Evolutionary conservation across 1,140 invertebrate species (phyloP).

Genomic region (Cotesia vestalis): DNA sequence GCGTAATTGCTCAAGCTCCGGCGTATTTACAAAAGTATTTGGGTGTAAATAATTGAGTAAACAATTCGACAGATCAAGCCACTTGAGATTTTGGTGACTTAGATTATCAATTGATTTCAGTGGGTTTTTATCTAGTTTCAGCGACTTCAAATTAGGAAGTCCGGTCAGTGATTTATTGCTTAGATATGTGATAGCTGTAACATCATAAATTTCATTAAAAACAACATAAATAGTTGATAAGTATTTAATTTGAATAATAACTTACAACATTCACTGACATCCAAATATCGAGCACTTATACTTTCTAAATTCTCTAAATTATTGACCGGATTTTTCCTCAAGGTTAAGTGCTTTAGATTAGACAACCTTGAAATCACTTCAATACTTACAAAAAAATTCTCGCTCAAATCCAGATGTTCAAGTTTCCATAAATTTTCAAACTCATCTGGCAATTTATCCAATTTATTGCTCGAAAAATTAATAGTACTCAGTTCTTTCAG

Average conservation of each 20-base stretch:
- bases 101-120: slow-evolving; percentile 51
- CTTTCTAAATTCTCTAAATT: slow-evolving; percentile 49
- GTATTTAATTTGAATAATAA: slow-evolving; percentile 4
- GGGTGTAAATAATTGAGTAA: slow-evolving; percentile 51
- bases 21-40: slow-evolving; percentile 50
- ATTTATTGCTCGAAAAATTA: slow-evolving; percentile 53
- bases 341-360: slow-evolving; percentile 46
- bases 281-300: slow-evolving; percentile 45
- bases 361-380: slow-evolving; percentile 46
- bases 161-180: slow-evolving; percentile 45
- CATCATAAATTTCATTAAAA: background rate
- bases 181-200: slow-evolving; percentile 48
- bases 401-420: slow-evolving; percentile 49
- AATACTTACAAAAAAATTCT: slow-evolving; percentile 47
- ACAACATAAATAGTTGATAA: background rate
- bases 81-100: slow-evolving; percentile 48
- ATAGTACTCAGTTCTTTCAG: slow-evolving; percentile 50
- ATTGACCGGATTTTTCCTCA: slow-evolving; percentile 52
- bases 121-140: slow-evolving; percentile 55
- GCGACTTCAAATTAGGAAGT: slow-evolving; percentile 47
- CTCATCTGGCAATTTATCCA: slow-evolving; percentile 48
- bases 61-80: slow-evolving; percentile 58
- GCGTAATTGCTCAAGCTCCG: slow-evolving; percentile 52
- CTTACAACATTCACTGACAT: slow-evolving; percentile 55
- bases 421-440: slow-evolving; percentile 47